Conservation (phyloP, 2,113 vertebrate species). For the Brienomyrus longianalis region DNA sequence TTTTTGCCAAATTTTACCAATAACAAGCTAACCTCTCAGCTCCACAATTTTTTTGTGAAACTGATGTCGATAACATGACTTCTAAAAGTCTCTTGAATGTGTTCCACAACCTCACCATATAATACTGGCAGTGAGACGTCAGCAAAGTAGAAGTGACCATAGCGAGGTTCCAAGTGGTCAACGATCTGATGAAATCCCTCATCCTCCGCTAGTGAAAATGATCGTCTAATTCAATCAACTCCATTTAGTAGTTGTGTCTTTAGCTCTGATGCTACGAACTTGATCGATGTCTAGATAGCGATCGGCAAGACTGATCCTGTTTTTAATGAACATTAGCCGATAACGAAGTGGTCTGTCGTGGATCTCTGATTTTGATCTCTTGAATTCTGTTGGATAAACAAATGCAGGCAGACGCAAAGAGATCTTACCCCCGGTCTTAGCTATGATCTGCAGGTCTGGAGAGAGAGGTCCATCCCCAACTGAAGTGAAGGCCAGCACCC, state of each 20-base stretch:
- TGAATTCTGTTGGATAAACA: background rate
- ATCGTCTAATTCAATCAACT: background rate
- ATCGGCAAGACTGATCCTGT: background rate
- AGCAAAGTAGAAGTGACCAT: background rate
- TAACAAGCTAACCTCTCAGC: background rate
- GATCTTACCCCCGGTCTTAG: conserved; percentile 82
- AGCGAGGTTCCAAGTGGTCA: background rate
- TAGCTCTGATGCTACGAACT: background rate
- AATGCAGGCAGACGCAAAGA: background rate
- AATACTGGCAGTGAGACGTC: background rate
- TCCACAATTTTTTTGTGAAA: background rate
- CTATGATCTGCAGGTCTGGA: conserved; percentile 94
- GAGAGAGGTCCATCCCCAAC: conserved; percentile 95
- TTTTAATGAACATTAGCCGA: background rate
- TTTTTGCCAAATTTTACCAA: background rate
- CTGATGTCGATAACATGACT: background rate
- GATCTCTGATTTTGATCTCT: background rate
- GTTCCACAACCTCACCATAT: background rate
- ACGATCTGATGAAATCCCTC: background rate
- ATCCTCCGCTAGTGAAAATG: background rate
- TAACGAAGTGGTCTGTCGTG: background rate
- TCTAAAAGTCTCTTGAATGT: background rate
- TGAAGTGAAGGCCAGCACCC: conserved; percentile 95
- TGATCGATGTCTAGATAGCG: background rate
- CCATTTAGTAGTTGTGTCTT: background rate